Percentiles rank a stretch among this genome's conserved stretches.
Conservation (phyloP, 2,113 vertebrate species). For the Lepus americanus region DNA sequence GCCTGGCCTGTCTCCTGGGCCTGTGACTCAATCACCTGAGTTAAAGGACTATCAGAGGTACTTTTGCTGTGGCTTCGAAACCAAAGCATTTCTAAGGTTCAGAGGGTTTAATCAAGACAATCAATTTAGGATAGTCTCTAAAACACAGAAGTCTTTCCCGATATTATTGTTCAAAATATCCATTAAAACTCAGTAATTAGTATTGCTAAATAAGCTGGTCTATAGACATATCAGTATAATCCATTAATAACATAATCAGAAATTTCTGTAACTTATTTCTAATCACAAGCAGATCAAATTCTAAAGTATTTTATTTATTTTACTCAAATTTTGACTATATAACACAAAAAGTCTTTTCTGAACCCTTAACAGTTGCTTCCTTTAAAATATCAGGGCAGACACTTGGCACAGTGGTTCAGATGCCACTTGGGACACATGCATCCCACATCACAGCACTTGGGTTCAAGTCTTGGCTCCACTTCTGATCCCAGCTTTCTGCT, state of each 20-base stretch:
- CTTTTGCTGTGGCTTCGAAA: not conserved
- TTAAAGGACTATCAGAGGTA: not conserved
- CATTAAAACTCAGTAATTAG: slow-evolving; percentile 9
- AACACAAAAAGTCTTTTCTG: not conserved
- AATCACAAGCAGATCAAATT: slow-evolving; percentile 3
- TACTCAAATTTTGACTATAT: not conserved
- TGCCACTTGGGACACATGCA: too few species aligned
- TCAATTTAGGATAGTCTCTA: not conserved
- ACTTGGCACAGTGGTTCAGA: too few species aligned
- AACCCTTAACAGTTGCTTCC: not conserved
- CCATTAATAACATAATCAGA: slow-evolving; percentile 12
- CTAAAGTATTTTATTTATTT: not conserved
- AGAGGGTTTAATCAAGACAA: not conserved
- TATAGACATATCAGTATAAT: not conserved
- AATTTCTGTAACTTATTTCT: not conserved
- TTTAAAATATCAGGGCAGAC: not conserved
- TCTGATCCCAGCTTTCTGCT: too few species aligned
- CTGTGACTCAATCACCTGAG: not conserved
- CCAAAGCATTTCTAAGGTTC: not conserved
- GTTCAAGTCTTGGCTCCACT: too few species aligned
- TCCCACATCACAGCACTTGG: too few species aligned
- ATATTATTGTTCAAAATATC: not conserved
- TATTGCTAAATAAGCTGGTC: not conserved
- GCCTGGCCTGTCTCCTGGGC: not conserved
- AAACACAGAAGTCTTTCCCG: not conserved